Conservation (phyloP, 2,797 vertebrate species). For the Alectoris magna region DNA sequence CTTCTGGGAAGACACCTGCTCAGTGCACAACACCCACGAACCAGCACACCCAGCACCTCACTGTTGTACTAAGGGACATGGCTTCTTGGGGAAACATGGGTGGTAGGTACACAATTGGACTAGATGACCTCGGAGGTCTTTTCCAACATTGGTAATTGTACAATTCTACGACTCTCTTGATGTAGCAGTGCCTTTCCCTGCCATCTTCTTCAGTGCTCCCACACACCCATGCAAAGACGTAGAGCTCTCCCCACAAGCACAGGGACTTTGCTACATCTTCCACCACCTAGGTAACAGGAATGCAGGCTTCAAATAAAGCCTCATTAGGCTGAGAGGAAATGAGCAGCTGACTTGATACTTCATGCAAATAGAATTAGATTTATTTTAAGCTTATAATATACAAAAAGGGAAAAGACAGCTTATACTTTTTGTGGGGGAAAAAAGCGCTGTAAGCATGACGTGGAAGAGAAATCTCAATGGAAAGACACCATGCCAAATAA, state of each 20-base stretch:
- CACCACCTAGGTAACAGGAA: not conserved
- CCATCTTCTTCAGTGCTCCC: not conserved
- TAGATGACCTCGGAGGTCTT: too few species aligned
- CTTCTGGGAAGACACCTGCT: not conserved
- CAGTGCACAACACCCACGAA: not conserved
- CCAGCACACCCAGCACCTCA: not conserved
- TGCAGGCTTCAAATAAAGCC: not conserved
- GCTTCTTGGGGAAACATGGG: too few species aligned
- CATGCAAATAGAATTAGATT: not conserved
- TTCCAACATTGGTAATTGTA: too few species aligned
- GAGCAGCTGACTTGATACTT: not conserved
- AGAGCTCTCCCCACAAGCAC: not conserved
- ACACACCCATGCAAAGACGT: rapidly evolving
- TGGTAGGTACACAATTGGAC: too few species aligned
- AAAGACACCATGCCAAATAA: not conserved
- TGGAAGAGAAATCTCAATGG: not conserved
- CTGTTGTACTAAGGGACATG: too few species aligned
- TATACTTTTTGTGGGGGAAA: not conserved
- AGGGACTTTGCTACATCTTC: not conserved
- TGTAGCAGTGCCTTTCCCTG: not conserved
- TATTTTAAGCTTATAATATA: not conserved
- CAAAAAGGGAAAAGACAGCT: not conserved
- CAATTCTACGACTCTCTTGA: too few species aligned
- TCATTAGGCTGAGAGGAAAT: not conserved
- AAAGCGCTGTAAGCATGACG: not conserved